Base-by-base conservation (phyloP, 2,888 invertebrate species). In the Perizoma flavofasciatum region DNA sequence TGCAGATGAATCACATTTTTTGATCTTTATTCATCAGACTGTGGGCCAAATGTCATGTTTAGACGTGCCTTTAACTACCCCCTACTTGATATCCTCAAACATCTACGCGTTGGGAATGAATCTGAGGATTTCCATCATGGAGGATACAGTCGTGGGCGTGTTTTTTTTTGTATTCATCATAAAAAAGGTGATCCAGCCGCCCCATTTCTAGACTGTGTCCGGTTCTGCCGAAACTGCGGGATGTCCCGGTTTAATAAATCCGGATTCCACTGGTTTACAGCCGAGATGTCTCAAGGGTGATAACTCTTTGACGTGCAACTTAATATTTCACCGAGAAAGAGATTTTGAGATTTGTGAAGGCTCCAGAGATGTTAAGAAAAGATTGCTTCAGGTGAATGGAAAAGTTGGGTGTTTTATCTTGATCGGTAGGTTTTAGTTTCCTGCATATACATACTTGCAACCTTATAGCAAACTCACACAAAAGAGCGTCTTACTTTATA, bases 231-330 rank as follows among this genome's bases (percentile, higher is more conserved):
- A 49, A 56, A 61, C 41, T 56, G 49, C 39, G 45, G 48, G 48
- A 33, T 9, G 55, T 57, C 48, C 41, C 45, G 62, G 46, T 67
- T 66, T 51, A 61, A 64, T 67, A 69, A 69, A 67, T 65, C 61
- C 45, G 52, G 50, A 56, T 56, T 61, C 62, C 58, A 55, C 56
- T 60, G 61, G 48, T 57, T 54, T 44, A 49, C 46, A 49, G 49
- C 60, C 51, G 60, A 59, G 66, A 66, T 64, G 68, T 71, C 71
- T 68, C 67, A 45, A 3, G 50, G 66, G 64, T 59, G 66, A 68
- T 69, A 67, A 67, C 69, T 68, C 68, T 69, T 69, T 69, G 63
- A 62, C 62, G 60, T 55, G 62, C 51, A 66, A 65, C 69, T 69
- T 67, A 69, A 69, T 71, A 69, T 71, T 71, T 66, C 59, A 71